Base-by-base conservation (phyloP, 1,140 invertebrate species). In the Drosophila lini region DNA sequence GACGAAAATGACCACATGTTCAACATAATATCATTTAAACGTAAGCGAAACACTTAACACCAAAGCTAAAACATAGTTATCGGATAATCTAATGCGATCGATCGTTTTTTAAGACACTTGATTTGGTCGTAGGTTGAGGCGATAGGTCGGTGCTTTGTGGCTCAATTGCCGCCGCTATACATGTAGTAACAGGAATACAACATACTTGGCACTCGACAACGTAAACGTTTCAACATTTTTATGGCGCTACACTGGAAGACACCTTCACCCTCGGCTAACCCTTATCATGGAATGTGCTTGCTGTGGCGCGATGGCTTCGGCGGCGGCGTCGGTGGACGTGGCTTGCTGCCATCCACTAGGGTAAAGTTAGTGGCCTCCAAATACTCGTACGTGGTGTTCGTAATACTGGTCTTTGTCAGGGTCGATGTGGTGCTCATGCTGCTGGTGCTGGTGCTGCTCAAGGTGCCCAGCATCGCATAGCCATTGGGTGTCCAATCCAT, bases 271-370 rank as follows among this genome's bases (percentile, higher is more conserved):
- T 13, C 40, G 13, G 32, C 64, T 38, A 48, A 48, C 42, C 55
- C 67, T 15, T 5, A 5, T 38, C 80, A 91, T 91, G 91, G 91
- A 92, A 92, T 92, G 91, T 92, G 84, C 91, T 91, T 91, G 63
- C 88, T 91, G 80, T 93, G 93, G 78, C 93, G 93, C 44, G 94
- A 93, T 69, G 94, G 93, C 88, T 94, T 94, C n/a, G 94, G 94
- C 8, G 94, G 94, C 42, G 94, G 94, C 42, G 93, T 94, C 34
- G 94, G 94, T 34, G 94, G 94, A 58, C 92, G 83, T 61, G 91
- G 92, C 41, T 91, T 91, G 48, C 90, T 92, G 36, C 68, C 52
- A 69, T 69, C 79, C 47, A 65, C 62, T 56, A 80, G 16, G 42
- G 62, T 60, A 22, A 91, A 86, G 60, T 91, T 92, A 50, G 76